Evolutionary conservation across 2,888 invertebrate genomes (phyloP), one percentile per base, ranked within the genome.

Genomic region (Drosophila multiciliata): DNA sequence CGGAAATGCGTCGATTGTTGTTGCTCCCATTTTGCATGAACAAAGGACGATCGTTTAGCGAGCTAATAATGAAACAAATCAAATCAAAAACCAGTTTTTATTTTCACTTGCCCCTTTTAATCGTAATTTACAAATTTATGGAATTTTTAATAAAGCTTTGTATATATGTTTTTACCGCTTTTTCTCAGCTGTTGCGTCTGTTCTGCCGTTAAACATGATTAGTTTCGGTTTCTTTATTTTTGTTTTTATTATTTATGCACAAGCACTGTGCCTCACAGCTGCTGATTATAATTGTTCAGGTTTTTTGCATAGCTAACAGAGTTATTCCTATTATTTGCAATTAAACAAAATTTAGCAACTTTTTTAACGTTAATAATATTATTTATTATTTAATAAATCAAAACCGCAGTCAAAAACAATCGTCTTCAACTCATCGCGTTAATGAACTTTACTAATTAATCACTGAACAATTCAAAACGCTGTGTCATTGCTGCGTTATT

Each of bases 31-130:
- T 91, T 88, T 91, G 91, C 90, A 91, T 92, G 66, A 92, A 92
- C 71, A 92, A 84, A 72, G 92, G 92, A 48, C 89, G 90, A 80
- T 91, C 91, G 73, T 92, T 92, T 29, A 89, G 66, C n/a, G 90
- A 73, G 64, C 92, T 92, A 66, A 38, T 8, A 73, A 66, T 17
- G 12, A 55, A 23, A 57, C 49, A n/a, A 54, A 54, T n/a, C n/a
- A 49, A 58, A 65, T 36, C 50, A 48, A 26, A 55, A 64, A 61
- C 29, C 58, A 54, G 40, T 32, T 62, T 36, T 42, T 17, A 23
- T 20, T 45, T 23, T 9, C 6, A 11, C 15, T 42, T 32, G n/a
- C n/a, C n/a, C 48, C n/a, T 29, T 15, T 40, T 32, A 17, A 48
- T 36, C 52, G n/a, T 38, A 3, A 33, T 48, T 53, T 17, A 45